These are phyloP conservation scores for Cantharis nigra DNA, from an alignment of 2,888 invertebrate species.

Conservation along the genomic window DNA sequence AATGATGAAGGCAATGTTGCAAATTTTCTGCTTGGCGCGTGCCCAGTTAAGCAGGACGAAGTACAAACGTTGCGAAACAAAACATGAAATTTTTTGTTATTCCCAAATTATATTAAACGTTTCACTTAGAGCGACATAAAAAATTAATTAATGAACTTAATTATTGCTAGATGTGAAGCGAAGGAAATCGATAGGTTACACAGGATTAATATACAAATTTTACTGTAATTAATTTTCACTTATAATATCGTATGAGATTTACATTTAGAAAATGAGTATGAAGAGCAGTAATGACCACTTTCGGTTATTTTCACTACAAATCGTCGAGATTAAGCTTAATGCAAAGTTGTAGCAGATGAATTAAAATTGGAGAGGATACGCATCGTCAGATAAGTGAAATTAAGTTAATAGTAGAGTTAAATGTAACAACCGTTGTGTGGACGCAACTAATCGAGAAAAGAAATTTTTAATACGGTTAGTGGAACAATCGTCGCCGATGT, in stretches of 20 bases:
- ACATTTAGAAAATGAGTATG: neutral
- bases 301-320: neutral
- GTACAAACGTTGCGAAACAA: neutral
- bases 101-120: neutral
- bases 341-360: neutral
- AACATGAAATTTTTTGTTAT: neutral
- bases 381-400: conserved; percentile 11
- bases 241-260: neutral
- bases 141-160: neutral
- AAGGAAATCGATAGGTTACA: neutral
- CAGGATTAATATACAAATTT: neutral
- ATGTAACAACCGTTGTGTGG: neutral
- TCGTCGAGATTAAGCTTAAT: neutral
- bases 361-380: neutral
- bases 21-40: neutral
- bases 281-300: neutral
- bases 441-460: conserved; percentile 16
- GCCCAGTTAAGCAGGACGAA: neutral
- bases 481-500: conserved; percentile 9
- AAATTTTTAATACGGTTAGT: conserved; percentile 25
- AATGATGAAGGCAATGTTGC: neutral
- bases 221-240: neutral
- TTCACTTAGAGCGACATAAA: neutral
- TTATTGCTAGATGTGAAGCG: neutral
- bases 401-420: conserved; percentile 11